A percentile compares a stretch with the other conserved stretches of the same genome.
These are phyloP conservation scores for Polyodon spathula DNA, from an alignment of 2,113 vertebrate genomes.

Conservation along the genomic window DNA sequence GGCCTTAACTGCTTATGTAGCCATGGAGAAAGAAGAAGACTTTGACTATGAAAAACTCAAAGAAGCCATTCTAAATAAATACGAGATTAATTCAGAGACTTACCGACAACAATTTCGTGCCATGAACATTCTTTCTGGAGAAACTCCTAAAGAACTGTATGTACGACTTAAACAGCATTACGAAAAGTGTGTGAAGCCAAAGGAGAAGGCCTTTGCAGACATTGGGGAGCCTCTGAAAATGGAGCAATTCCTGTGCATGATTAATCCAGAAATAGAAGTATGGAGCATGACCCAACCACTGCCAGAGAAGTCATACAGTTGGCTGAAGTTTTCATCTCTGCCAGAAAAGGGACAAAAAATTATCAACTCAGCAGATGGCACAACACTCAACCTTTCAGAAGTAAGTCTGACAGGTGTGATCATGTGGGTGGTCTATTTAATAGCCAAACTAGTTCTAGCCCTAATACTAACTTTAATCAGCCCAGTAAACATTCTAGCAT, in stretches of 20 bases:
- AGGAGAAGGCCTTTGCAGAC: not conserved
- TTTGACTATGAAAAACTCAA: constrained; percentile 9
- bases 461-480: not conserved
- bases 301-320: constrained; percentile 10
- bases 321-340: constrained; percentile 11
- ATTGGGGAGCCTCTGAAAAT: constrained; percentile 11
- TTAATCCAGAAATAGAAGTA: constrained; percentile 8
- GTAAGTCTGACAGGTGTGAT: not conserved
- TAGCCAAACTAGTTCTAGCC: not conserved
- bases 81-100: constrained; percentile 19
- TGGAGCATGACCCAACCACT: constrained; percentile 16
- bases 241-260: constrained; percentile 14
- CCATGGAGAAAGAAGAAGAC: constrained; percentile 4
- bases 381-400: not conserved
- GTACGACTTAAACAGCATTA: constrained; percentile 10
- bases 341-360: not conserved
- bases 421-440: not conserved
- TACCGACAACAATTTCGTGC: constrained; percentile 5
- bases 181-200: constrained; percentile 9
- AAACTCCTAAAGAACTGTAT: constrained; percentile 14
- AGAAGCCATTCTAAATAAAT: constrained; percentile 13
- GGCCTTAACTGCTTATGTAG: constrained; percentile 9
- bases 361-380: not conserved
- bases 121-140: not conserved
- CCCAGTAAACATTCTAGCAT: not conserved